Percentiles rank a stretch among this genome's conserved stretches.
These are phyloP conservation scores for Sebastes steindachneri DNA, from an alignment of 2,797 vertebrate genomes.

Conservation along the genomic window DNA sequence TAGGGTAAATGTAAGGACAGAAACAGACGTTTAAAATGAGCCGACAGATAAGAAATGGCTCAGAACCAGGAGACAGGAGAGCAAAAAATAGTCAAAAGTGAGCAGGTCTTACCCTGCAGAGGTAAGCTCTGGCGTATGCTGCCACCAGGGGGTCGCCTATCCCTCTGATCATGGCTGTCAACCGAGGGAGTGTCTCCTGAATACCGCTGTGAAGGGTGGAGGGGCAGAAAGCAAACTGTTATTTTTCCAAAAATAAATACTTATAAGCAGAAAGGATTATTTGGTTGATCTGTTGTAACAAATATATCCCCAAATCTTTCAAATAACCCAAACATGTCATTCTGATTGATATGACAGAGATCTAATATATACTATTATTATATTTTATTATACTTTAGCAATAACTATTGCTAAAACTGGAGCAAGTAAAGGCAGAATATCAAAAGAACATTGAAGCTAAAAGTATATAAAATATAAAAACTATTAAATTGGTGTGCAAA, in stretches of 20 bases:
- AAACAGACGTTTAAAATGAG: not conserved
- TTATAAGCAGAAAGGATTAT: not conserved
- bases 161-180: slow-evolving; percentile 94
- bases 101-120: slow-evolving; percentile 90
- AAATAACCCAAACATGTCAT: not conserved
- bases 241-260: too few relatives aligned
- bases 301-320: not conserved
- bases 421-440: not conserved
- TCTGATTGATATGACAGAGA: not conserved
- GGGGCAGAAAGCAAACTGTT: not conserved
- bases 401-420: not conserved
- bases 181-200: slow-evolving; percentile 91
- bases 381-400: too few relatives aligned
- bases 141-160: slow-evolving; percentile 96
- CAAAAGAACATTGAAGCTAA: not conserved
- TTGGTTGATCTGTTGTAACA: not conserved
- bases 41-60: not conserved
- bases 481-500: not conserved
- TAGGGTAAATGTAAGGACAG: not conserved
- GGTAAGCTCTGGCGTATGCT: slow-evolving; percentile 94
- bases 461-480: not conserved
- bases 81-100: not conserved
- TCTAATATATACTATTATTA: not conserved
- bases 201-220: slow-evolving; percentile 85
- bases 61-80: not conserved